These are phyloP conservation scores for Lottia scabra DNA, from an alignment of 2,888 invertebrate genomes.

Conservation along the genomic window DNA sequence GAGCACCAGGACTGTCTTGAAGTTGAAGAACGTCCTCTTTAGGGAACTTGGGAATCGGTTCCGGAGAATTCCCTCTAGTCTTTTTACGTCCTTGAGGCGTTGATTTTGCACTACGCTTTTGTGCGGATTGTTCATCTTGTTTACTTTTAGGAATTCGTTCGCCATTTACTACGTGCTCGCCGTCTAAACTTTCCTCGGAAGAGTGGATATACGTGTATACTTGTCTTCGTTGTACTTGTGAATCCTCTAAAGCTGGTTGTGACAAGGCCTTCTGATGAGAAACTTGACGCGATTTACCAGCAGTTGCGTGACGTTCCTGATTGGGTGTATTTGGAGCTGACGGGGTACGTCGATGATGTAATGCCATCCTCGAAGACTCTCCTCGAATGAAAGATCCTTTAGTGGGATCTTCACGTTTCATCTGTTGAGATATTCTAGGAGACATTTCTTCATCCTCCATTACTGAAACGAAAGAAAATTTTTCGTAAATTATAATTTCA, in stretches of 20 bases:
- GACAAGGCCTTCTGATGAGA: constrained; percentile 36
- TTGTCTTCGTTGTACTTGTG: constrained; percentile 11
- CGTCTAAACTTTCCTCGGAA: constrained; percentile 1
- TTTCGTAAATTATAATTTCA: no score
- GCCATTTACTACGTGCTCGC: neutral
- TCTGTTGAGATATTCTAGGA: constrained; percentile 27
- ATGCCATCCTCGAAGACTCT: constrained; percentile 52
- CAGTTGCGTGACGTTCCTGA: constrained; percentile 31
- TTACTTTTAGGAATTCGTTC: constrained; percentile 18
- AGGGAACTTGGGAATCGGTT: neutral
- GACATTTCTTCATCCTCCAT: constrained; percentile 23
- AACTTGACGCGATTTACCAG: constrained; percentile 9
- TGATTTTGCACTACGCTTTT: constrained; percentile 45
- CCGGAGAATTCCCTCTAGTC: constrained; percentile 30
- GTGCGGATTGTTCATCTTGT: constrained; percentile 39
- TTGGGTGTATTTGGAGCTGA: constrained; percentile 57
- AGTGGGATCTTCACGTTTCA: constrained; percentile 27
- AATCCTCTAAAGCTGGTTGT: constrained; percentile 37
- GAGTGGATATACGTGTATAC: constrained; percentile 16
- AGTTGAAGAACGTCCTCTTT: constrained; percentile 30
- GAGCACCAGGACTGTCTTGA: constrained; percentile 45
- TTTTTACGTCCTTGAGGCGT: constrained; percentile 47
- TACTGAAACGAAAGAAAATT: constrained; percentile 24
- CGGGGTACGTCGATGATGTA: constrained; percentile 52
- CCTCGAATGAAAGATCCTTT: constrained; percentile 53